phyloP scores from a whole-genome alignment of 2,797 vertebrate species.

The Lepidocolaptes lacrymiger region DNA sequence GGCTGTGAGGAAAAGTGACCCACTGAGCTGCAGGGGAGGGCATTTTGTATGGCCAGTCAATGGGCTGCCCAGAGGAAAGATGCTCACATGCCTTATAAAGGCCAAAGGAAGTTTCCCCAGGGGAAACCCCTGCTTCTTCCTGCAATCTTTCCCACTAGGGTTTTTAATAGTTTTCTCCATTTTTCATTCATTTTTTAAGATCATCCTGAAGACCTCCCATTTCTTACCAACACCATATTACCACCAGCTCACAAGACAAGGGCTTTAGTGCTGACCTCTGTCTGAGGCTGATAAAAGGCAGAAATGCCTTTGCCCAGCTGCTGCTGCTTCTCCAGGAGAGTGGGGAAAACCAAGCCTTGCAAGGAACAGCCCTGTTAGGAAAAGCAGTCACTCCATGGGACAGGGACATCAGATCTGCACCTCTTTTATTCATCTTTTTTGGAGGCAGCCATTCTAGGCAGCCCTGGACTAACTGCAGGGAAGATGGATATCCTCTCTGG shows the following conservation, averaged over 20 bases:
- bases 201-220: neutral
- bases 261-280: fast-evolving
- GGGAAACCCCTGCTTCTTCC: neutral
- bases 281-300: neutral
- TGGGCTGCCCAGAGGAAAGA: neutral
- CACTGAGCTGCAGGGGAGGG: neutral
- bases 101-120: neutral
- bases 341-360: neutral
- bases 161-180: neutral
- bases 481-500: neutral
- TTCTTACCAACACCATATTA: neutral
- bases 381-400: fast-evolving
- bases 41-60: neutral
- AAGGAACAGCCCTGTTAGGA: neutral
- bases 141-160: neutral
- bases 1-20: fast-evolving
- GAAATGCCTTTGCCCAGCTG: neutral
- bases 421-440: neutral
- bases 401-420: neutral
- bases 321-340: neutral
- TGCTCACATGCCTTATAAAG: neutral
- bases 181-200: neutral
- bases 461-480: neutral
- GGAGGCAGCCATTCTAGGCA: neutral
- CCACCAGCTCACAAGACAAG: neutral